Percentiles rank a stretch among this genome's conserved stretches.
These are phyloP conservation scores for Echeneis naucrates DNA, from an alignment of 2,797 vertebrate genomes.

Conservation along the genomic window DNA sequence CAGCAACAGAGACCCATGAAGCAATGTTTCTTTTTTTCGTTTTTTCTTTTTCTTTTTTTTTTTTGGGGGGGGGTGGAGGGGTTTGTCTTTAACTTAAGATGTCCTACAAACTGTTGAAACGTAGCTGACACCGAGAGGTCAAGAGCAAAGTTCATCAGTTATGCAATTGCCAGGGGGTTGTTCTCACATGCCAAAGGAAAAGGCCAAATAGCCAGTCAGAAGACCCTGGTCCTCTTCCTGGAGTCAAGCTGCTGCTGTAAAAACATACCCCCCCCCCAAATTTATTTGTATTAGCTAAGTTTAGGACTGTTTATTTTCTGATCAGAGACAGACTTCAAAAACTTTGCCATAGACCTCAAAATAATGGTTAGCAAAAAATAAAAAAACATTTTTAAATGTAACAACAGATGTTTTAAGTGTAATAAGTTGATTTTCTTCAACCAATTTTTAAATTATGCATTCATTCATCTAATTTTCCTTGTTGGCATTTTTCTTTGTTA, in stretches of 20 bases:
- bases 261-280: slow-evolving; percentile 69
- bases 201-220: slow-evolving; percentile 59
- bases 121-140: slow-evolving; percentile 56
- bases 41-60: too few species aligned
- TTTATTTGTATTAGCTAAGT: slow-evolving; percentile 75
- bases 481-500: background rate
- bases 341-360: slow-evolving; percentile 18
- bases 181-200: slow-evolving; percentile 62
- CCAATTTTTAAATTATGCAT: background rate
- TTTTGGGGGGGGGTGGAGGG: background rate
- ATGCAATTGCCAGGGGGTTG: slow-evolving; percentile 72
- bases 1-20: background rate
- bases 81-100: slow-evolving; percentile 47
- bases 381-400: too few species aligned
- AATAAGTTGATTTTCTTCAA: background rate
- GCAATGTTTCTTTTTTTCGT: slow-evolving; percentile 22
- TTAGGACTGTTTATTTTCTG: slow-evolving; percentile 70
- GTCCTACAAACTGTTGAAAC: slow-evolving; percentile 49
- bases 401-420: too few species aligned
- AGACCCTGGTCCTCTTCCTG: slow-evolving; percentile 40
- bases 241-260: slow-evolving; percentile 69
- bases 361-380: slow-evolving; percentile 23
- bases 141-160: slow-evolving; percentile 65
- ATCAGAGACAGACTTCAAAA: slow-evolving; percentile 43
- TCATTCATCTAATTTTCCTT: background rate